phyloP scores from a whole-genome alignment of 2,113 vertebrate species.

The Scalopus aquaticus region DNA sequence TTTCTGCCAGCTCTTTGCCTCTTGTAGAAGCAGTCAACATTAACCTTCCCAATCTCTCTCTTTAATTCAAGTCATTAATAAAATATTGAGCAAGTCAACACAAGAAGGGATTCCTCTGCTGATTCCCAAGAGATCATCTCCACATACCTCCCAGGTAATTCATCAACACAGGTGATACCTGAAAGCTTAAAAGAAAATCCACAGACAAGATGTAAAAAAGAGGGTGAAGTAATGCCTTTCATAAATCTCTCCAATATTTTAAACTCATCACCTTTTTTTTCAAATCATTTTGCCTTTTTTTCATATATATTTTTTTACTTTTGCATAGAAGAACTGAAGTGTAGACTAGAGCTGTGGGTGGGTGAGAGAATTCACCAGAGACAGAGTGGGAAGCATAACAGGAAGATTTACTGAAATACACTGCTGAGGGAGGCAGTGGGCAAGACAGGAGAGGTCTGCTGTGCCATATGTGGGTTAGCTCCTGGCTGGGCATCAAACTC shows the following conservation, averaged over 20 bases:
- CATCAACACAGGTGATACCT: background rate
- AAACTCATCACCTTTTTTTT: background rate
- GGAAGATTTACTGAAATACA: too few species aligned
- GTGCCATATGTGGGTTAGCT: too few species aligned
- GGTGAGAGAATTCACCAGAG: too few species aligned
- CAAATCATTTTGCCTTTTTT: background rate
- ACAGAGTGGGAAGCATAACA: too few species aligned
- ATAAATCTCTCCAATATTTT: background rate
- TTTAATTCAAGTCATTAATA: constrained; percentile 41
- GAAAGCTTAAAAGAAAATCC: background rate
- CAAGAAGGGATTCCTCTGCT: background rate
- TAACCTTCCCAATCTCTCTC: background rate
- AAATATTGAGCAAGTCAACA: background rate
- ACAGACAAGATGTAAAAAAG: background rate
- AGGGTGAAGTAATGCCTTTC: background rate
- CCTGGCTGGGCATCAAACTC: too few species aligned
- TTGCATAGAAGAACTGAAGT: too few species aligned
- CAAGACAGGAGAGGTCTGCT: too few species aligned
- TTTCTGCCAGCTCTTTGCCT: background rate
- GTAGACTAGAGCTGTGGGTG: too few species aligned
- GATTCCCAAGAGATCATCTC: background rate
- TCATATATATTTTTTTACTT: too few species aligned
- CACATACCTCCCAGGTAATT: background rate
- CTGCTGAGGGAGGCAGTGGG: too few species aligned
- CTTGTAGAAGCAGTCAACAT: background rate